These are phyloP conservation scores for Egretta garzetta DNA, from an alignment of 2,113 vertebrate species.

Conservation along the genomic window DNA sequence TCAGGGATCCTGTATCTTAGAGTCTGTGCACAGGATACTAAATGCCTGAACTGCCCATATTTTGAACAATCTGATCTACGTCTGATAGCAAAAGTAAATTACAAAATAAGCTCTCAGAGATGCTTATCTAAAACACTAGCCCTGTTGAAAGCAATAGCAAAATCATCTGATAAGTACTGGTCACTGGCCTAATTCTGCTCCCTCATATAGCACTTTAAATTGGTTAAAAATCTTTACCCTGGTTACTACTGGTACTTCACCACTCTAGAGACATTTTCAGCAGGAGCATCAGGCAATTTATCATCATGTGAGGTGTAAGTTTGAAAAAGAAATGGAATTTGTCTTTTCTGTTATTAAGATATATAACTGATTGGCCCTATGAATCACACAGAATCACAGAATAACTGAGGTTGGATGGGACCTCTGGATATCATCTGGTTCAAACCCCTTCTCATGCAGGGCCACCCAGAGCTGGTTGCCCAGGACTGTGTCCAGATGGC, in stretches of 20 bases:
- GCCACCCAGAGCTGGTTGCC: neutral
- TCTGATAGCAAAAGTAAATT: neutral
- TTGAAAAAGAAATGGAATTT: neutral
- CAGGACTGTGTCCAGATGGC: fast-evolving
- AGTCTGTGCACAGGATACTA: neutral
- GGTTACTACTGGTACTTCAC: neutral
- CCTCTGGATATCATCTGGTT: neutral
- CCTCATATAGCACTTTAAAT: neutral
- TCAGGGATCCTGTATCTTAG: neutral
- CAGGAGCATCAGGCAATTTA: neutral
- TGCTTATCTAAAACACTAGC: neutral
- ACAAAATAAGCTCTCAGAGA: neutral
- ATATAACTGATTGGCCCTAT: neutral
- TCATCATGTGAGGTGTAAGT: neutral
- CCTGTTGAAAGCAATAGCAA: neutral
- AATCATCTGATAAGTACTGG: neutral
- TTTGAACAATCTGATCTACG: neutral
- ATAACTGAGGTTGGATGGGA: neutral
- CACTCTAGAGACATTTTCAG: neutral
- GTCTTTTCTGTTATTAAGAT: neutral
- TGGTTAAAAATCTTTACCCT: neutral
- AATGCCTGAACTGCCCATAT: neutral
- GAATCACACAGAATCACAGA: neutral
- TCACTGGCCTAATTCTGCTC: neutral
- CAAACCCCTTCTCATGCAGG: neutral